Conservation (phyloP, 2,113 vertebrate genomes). For the Rhea americana region DNA sequence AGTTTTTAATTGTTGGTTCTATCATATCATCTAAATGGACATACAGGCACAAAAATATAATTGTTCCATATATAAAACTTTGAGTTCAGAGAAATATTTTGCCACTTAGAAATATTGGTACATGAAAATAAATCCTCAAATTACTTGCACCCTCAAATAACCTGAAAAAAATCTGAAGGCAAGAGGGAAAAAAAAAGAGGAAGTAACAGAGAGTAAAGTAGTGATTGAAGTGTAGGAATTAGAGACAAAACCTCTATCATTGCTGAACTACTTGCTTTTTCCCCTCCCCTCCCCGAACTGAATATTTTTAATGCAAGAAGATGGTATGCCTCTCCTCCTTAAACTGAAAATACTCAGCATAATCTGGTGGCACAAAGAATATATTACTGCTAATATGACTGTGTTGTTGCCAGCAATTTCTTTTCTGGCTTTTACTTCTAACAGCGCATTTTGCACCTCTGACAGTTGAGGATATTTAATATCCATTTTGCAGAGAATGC, state of each 20-base stretch:
- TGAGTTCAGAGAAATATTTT: neutral
- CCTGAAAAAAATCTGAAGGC: neutral
- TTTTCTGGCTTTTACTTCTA: neutral
- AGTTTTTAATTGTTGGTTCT: neutral
- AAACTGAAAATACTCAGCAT: neutral
- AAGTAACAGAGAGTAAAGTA: neutral
- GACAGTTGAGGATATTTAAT: neutral
- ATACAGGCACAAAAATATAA: neutral
- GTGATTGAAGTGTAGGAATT: neutral
- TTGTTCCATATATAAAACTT: neutral
- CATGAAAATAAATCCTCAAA: neutral
- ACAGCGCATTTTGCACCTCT: neutral
- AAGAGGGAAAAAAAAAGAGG: neutral
- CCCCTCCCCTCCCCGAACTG: fast-evolving
- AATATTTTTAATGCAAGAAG: neutral
- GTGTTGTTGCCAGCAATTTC: neutral
- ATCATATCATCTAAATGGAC: neutral
- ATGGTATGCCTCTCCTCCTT: neutral
- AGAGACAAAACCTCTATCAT: neutral
- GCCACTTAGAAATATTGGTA: neutral
- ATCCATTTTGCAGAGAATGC: neutral
- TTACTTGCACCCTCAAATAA: neutral
- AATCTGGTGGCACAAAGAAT: neutral
- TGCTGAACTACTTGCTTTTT: neutral
- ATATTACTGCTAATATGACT: neutral